Base-by-base conservation (phyloP, 2,888 invertebrate species). In the Tuberolachnus salignus region DNA sequence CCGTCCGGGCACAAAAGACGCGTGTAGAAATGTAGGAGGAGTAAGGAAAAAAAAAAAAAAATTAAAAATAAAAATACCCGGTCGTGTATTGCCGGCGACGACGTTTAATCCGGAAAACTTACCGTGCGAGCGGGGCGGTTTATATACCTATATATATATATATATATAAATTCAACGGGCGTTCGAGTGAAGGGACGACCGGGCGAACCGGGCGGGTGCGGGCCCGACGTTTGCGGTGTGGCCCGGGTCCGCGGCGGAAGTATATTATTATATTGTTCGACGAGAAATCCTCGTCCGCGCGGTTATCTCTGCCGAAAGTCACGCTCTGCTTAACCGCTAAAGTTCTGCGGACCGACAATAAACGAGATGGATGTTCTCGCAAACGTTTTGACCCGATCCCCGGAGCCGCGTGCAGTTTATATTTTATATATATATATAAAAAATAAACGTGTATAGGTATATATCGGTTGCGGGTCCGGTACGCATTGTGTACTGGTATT, bases 261-360 rank as follows among this genome's bases (percentile, higher is more conserved):
- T 71, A 70, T 64, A 67, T 26, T 44, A 23, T 34, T 46, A 59
- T 59, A 59, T 71, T 71, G 71, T 71, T 59, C 46, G 46, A 46
- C 46, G 46, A 59, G 71, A 71, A 59, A 71, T 71, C 57, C n/a
- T 26, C 26, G 46, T 11, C 14, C 42, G 13, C 26, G 26, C 49
- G 59, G 59, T 74, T 66, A 66, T 74, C 64, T 74, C 55, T 66
- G 74, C 74, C 44, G 64, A 74, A 74, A 74, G 74, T 74, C 74
- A 74, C 64, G 74, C 74, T 64, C 74, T 55, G 23, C 66, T 74
- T 74, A 74, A 53, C 55, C 53, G 74, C 64, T n/a, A 73, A 73
- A 73, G 73, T 73, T 73, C 63, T 51, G 51, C 63, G 63, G 51
- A 63, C 63, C 49, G 73, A 63, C 51, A 61, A 73, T 63, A 61